A percentile compares a stretch with the other conserved stretches of the same genome.
These are phyloP conservation scores for Dasyprocta punctata DNA, from an alignment of 2,113 vertebrate species.

Conservation along the genomic window DNA sequence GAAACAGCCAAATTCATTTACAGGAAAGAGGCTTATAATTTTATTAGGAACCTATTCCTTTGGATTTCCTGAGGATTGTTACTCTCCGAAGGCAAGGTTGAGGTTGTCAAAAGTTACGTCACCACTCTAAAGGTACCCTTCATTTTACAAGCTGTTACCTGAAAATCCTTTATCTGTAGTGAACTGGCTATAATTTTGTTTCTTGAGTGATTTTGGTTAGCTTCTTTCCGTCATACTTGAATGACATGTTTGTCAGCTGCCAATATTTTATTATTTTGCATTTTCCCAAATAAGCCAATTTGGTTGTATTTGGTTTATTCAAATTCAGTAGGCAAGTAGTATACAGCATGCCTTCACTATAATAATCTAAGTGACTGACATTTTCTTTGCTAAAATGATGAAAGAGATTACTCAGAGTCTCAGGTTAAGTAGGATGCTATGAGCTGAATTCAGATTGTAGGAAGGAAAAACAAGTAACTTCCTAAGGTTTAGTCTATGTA, in stretches of 20 bases:
- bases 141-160: slow-evolving; percentile 57
- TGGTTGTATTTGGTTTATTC: slow-evolving; percentile 30
- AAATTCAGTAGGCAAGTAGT: background rate
- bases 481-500: background rate
- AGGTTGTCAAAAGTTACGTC: slow-evolving; percentile 39
- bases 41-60: slow-evolving; percentile 45
- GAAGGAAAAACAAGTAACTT: background rate
- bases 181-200: slow-evolving; percentile 53
- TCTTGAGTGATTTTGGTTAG: slow-evolving; percentile 44
- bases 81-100: slow-evolving; percentile 28
- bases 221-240: slow-evolving; percentile 58
- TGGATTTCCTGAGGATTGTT: slow-evolving; percentile 42
- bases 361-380: slow-evolving; percentile 9
- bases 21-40: slow-evolving; percentile 50
- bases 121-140: slow-evolving; percentile 20
- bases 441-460: slow-evolving; percentile 22
- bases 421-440: background rate
- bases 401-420: slow-evolving; percentile 20
- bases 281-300: background rate
- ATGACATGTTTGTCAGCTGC: slow-evolving; percentile 47
- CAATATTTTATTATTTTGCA: slow-evolving; percentile 50
- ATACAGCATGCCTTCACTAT: background rate
- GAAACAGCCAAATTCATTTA: slow-evolving; percentile 56
- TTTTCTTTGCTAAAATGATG: slow-evolving; percentile 63
- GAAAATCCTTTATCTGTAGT: slow-evolving; percentile 40